These are phyloP conservation scores for Umimayanthus chanpuru DNA, from an alignment of 92 coral and sea anemone genomes.

Conservation along the genomic window DNA sequence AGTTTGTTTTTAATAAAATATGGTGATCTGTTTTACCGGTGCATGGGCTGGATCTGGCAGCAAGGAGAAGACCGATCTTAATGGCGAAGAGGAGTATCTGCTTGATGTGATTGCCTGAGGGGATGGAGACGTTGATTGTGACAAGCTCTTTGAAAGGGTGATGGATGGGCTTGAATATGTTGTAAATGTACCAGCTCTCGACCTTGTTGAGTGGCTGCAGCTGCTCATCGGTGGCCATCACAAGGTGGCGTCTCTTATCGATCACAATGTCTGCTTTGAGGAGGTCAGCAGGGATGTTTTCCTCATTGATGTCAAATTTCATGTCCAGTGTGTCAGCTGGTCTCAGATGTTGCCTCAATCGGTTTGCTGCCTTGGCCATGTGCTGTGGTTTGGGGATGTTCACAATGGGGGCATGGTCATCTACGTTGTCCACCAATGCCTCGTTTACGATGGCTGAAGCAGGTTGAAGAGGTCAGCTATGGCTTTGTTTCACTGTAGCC, in stretches of 20 bases:
- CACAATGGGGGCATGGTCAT: not conserved
- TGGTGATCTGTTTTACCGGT: too few relatives aligned
- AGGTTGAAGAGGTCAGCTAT: not conserved
- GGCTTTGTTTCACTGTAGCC: not conserved
- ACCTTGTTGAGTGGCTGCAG: not conserved
- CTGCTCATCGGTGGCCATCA: slow-evolving; percentile 20
- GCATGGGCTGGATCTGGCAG: too few relatives aligned
- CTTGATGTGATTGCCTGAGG: not conserved
- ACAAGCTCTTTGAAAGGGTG: slow-evolving; percentile 22
- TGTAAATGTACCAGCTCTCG: slow-evolving; percentile 15
- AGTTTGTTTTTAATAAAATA: too few relatives aligned
- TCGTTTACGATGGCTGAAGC: not conserved
- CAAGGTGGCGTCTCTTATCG: not conserved
- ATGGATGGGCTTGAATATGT: slow-evolving; percentile 6
- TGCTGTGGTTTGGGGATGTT: not conserved
- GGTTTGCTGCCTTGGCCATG: slow-evolving; percentile 1
- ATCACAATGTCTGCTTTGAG: not conserved
- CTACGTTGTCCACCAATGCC: not conserved
- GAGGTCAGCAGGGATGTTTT: slow-evolving; percentile 7
- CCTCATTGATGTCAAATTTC: slow-evolving; percentile 19
- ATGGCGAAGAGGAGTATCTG: not conserved
- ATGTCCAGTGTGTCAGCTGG: slow-evolving; percentile 34
- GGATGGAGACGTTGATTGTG: slow-evolving; percentile 14
- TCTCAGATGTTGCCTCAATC: not conserved
- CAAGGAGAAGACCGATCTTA: not conserved